These are phyloP conservation scores for Lepetodrilus schrolli DNA, from an alignment of 2,888 invertebrate species.

Conservation along the genomic window DNA sequence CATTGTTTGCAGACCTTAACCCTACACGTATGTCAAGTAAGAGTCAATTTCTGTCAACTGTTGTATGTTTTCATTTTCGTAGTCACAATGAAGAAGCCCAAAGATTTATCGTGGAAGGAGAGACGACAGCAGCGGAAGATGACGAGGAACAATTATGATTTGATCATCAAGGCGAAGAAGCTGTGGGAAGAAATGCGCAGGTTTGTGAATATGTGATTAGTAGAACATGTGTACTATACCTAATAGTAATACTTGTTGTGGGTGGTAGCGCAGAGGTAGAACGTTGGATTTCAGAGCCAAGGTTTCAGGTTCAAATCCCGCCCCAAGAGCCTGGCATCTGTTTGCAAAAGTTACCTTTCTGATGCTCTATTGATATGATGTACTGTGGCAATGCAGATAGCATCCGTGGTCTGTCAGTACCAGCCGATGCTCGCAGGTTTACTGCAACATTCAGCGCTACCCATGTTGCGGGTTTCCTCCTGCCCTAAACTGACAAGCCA, in stretches of 20 bases:
- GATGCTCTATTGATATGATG: not conserved
- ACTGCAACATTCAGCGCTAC: too few relatives aligned
- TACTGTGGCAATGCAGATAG: too few relatives aligned
- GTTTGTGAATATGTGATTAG: conserved; percentile 40
- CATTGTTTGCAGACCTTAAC: too few relatives aligned
- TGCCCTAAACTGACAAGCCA: too few relatives aligned
- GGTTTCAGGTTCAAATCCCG: too few relatives aligned
- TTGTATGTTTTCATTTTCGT: not conserved
- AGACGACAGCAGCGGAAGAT: conserved; percentile 64
- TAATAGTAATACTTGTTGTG: not conserved
- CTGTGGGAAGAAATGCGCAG: conserved; percentile 71
- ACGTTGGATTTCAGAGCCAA: too few relatives aligned
- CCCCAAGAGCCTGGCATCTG: too few relatives aligned
- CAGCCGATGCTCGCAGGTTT: too few relatives aligned
- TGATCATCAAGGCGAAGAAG: conserved; percentile 65
- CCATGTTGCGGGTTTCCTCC: too few relatives aligned
- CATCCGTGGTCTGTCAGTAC: too few relatives aligned
- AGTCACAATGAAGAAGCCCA: conserved; percentile 56
- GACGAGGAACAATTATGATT: conserved; percentile 65
- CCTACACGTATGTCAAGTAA: not conserved
- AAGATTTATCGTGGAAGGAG: conserved; percentile 63
- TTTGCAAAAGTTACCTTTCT: not conserved
- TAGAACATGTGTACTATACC: not conserved
- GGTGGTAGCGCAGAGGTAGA: not conserved
- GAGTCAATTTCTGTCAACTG: not conserved